Base-by-base conservation (phyloP, 2,113 vertebrate species). In the Aleadryas rufinucha region DNA sequence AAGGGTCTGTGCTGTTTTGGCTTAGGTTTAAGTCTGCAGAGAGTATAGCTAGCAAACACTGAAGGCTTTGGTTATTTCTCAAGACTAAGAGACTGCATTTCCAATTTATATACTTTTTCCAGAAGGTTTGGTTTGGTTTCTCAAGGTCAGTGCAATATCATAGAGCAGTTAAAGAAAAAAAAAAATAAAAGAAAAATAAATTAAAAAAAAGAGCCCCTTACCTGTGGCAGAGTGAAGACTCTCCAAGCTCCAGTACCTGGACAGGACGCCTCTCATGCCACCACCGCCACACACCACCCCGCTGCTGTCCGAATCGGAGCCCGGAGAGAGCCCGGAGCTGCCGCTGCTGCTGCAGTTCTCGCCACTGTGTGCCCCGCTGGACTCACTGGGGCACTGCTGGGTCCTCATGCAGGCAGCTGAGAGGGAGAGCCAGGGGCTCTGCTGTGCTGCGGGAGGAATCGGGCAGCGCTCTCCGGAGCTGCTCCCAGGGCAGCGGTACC, bases 161-260 rank as follows among this genome's bases (percentile, higher is more conserved):
- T 10, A n/a, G 44, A 59, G 56, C 75, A 69, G 42, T 31, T 42
- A 1, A 28, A 16, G n/a, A 47, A 44, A 22, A 63, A 30, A 31
- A 5, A 3, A 6, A 22, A 16, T 20, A 3, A 20, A 10, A 6
- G 2, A 5, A 10, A 1, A 3, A 6, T 16, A 10, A 6, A 2
- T 5, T 8, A 30, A 15, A 44, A 5, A 5, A 5, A 35, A 6
- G 8, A 27, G 28, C 13, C 77, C 88, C 98, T 98, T 98, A 99
- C 99, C 99, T 96, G 99, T 98, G 97, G 98, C 98, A 70, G 99
- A 99, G 97, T 99, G 99, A 90, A 99, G 98, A 90, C 99, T 99
- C 98, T 99, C 99, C 97, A 99, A 97, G 98, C 99, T 99, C 99
- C 99, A 99, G 95, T 99, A 99, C 60, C 98, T 98, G 90, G 99